Evolutionary conservation across 1,140 invertebrate genomes (phyloP), one percentile per base, ranked within the genome.

Genomic region (Hypothenemus hampei): DNA sequence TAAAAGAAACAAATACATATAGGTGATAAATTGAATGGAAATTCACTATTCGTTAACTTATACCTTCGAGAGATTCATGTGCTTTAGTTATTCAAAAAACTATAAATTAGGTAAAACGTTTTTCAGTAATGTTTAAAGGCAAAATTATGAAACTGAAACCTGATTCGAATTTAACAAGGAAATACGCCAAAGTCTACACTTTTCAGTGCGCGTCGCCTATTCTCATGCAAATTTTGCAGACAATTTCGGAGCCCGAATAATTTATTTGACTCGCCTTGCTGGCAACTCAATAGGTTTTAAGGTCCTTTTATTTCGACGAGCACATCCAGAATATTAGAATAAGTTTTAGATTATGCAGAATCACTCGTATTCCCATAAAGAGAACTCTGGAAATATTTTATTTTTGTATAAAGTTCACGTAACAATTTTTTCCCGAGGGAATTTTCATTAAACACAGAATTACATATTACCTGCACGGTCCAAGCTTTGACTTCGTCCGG

Each of bases 401-500:
- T n/a, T n/a, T n/a, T n/a, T n/a, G n/a, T n/a, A n/a, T 29, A 29
- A 29, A 29, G n/a, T 6, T 7, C n/a, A 6, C 26, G 26, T 6
- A 29, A 6, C 26, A 29, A 29, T 29, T 7, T n/a, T n/a, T n/a
- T n/a, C n/a, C 11, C 18, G 16, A 39, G 18, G 7, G 31, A 29
- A 29, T 46, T 31, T 26, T 1, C 18, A 31, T 48, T 48, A 13
- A 29, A n/a, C n/a, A n/a, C n/a, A n/a, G n/a, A n/a, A n/a, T 31
- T 29, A 2, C 19, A 31, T 15, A 58, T 65, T 74, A 95, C 92
- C 83, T 96, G 94, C 73, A 99, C 92, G 2, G 95, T 99, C 97
- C 97, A 99, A 6, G 95, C 95, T 75, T 97, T 98, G 1, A 99
- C 97, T 81, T 99, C 97, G 75, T 99, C 97, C 43, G 86, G 81